Conservation (phyloP, 2,113 vertebrate genomes). For the Otis tarda region DNA sequence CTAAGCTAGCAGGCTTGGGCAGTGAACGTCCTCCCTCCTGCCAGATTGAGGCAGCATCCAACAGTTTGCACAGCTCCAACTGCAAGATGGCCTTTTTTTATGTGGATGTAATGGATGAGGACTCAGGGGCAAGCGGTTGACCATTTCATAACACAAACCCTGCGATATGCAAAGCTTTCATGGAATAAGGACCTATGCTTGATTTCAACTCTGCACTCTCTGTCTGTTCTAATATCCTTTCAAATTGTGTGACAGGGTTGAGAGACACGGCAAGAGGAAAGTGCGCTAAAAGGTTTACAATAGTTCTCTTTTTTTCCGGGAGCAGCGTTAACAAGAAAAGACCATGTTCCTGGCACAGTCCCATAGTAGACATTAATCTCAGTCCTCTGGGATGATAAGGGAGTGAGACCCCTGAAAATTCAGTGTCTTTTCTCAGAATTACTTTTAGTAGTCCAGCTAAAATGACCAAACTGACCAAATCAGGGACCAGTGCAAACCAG, state of each 20-base stretch:
- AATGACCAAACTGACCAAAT: constrained; percentile 23
- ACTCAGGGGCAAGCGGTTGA: constrained; percentile 45
- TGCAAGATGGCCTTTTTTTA: constrained; percentile 56
- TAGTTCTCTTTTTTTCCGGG: constrained; percentile 16
- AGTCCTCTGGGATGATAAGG: constrained; percentile 23
- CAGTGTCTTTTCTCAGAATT: constrained; percentile 18
- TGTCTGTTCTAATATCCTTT: constrained; percentile 65
- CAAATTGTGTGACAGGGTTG: constrained; percentile 63
- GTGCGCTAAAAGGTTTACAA: constrained; percentile 41
- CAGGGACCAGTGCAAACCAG: not conserved
- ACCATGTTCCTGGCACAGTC: constrained; percentile 42
- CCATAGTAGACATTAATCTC: constrained; percentile 54
- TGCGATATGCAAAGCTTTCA: constrained; percentile 58
- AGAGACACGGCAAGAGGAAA: constrained; percentile 59
- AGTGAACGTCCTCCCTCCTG: constrained; percentile 10
- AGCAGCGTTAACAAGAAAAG: constrained; percentile 53
- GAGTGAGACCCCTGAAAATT: constrained; percentile 38
- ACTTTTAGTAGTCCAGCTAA: constrained; percentile 14
- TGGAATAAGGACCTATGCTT: constrained; percentile 45
- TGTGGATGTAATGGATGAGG: constrained; percentile 48
- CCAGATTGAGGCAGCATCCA: constrained; percentile 29
- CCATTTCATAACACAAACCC: constrained; percentile 50
- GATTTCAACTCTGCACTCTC: constrained; percentile 65
- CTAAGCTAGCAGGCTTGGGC: not conserved
- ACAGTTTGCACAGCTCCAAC: not conserved